These are phyloP conservation scores for Aplysia californica DNA, from an alignment of 1,140 invertebrate genomes.

Conservation along the genomic window DNA sequence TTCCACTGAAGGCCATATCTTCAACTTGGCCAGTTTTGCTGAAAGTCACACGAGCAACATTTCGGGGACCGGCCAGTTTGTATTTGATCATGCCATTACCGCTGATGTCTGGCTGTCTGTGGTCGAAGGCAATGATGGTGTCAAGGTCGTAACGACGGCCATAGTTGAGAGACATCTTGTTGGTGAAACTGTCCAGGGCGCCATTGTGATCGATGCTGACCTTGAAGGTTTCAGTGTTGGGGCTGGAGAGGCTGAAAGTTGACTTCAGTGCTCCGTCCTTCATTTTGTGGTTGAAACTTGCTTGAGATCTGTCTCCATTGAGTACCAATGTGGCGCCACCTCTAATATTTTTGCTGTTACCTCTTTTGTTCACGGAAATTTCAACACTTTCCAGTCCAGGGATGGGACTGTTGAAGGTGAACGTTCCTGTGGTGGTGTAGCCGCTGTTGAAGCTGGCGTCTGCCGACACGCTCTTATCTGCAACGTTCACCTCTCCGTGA, in stretches of 20 bases:
- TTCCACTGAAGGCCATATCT: constrained; percentile 2
- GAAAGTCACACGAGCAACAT: neutral
- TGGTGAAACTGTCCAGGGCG: neutral
- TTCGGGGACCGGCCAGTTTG: constrained; percentile 5
- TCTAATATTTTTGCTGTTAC: constrained; percentile 10
- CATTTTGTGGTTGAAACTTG: constrained; percentile 6
- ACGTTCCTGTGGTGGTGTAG: neutral
- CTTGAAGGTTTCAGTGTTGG: constrained; percentile 18
- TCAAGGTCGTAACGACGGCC: constrained; percentile 12
- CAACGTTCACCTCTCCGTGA: constrained; percentile 18
- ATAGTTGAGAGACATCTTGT: constrained; percentile 2
- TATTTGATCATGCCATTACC: constrained; percentile 16
- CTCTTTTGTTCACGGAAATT: constrained; percentile 4
- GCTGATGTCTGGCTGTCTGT: neutral
- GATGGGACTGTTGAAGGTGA: neutral
- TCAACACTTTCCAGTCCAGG: neutral
- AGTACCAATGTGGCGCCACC: neutral
- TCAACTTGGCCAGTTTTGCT: constrained; percentile 8
- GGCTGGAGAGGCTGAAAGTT: constrained; percentile 1
- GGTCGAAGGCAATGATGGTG: neutral
- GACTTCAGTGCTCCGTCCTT: neutral
- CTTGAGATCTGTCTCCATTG: constrained; percentile 13
- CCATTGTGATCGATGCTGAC: constrained; percentile 16
- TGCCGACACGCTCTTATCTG: neutral
- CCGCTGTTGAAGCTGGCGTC: neutral